Percentiles rank a stretch among this genome's conserved stretches.
Evolutionary conservation across 2,888 invertebrate species (phyloP).

Genomic region (Trimorus sp.): DNA sequence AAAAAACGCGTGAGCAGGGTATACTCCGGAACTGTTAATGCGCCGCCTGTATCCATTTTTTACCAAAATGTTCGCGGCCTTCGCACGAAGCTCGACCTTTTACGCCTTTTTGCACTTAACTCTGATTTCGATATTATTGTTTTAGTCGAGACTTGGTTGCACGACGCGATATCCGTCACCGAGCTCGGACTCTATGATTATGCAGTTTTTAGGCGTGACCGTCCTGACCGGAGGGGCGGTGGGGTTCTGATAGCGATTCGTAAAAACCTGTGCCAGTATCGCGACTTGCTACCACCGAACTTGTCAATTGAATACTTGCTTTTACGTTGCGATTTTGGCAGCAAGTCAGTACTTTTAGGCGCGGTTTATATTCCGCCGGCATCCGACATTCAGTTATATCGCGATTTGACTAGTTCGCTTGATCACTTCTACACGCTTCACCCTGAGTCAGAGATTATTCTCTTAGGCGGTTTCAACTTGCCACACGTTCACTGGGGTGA

Average conservation of each 20-base stretch:
- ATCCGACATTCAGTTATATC: no score
- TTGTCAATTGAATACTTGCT: no score
- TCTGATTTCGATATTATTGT: neutral
- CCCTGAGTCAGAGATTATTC: no score
- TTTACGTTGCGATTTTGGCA: no score
- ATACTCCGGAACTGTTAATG: no score
- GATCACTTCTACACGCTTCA: no score
- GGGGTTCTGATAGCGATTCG: neutral
- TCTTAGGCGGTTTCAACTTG: no score
- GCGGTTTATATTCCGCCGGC: no score
- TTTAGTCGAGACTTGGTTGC: neutral
- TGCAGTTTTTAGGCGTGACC: neutral
- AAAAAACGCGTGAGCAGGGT: neutral
- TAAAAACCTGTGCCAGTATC: neutral
- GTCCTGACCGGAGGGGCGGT: neutral
- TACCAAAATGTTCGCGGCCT: conserved; percentile 3
- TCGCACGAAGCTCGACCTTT: neutral
- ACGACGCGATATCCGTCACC: neutral
- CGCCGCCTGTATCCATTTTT: neutral
- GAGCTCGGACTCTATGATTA: conserved; percentile 1
- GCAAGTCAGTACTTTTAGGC: no score
- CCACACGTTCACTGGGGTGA: no score
- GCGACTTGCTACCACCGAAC: no score
- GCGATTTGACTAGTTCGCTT: no score
- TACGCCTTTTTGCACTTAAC: neutral